A percentile compares a stretch with the other conserved stretches of the same genome.
Evolutionary conservation across 2,113 vertebrate genomes (phyloP).

Genomic region (Odontophorus gujanensis): DNA sequence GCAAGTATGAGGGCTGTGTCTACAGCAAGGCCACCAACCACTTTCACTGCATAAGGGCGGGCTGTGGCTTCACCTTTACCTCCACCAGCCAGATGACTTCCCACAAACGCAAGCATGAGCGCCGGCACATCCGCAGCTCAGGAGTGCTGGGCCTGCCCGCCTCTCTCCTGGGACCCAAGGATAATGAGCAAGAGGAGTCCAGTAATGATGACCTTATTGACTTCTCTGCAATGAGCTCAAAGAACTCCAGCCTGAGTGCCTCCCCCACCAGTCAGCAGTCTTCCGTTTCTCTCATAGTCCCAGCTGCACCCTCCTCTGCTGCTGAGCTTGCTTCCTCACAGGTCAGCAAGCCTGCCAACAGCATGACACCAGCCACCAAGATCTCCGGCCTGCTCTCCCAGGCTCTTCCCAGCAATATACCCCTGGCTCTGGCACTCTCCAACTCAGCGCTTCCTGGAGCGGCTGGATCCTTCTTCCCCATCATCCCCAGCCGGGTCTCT

Average conservation of each 20-base stretch:
- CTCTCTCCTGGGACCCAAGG: slow-evolving; percentile 89
- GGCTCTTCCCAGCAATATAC: slow-evolving; percentile 90
- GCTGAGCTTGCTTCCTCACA: slow-evolving; percentile 79
- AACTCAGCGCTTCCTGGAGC: slow-evolving; percentile 84
- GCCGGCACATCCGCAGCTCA: slow-evolving; percentile 92
- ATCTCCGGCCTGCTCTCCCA: slow-evolving; percentile 91
- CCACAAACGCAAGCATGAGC: slow-evolving; percentile 98
- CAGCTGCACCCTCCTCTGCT: slow-evolving; percentile 81
- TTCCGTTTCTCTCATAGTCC: slow-evolving; percentile 83
- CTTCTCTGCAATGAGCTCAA: slow-evolving; percentile 96
- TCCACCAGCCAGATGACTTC: slow-evolving; percentile 99
- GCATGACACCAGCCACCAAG: slow-evolving; percentile 82
- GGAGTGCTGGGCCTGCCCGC: slow-evolving; percentile 88
- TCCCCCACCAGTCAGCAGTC: slow-evolving; percentile 98
- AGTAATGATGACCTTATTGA: slow-evolving; percentile 98
- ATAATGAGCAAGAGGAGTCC: slow-evolving; percentile 93
- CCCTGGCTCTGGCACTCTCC: slow-evolving; percentile 88
- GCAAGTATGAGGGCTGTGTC: slow-evolving; percentile 98
- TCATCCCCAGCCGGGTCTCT: slow-evolving; percentile 86
- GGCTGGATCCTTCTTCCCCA: slow-evolving; percentile 88
- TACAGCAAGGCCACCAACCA: slow-evolving; percentile 99
- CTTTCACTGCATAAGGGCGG: slow-evolving; percentile 98
- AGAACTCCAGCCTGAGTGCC: slow-evolving; percentile 99
- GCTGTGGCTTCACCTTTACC: slow-evolving; percentile 99
- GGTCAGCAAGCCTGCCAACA: slow-evolving; percentile 82